Percentiles rank a stretch among this genome's conserved stretches.
Evolutionary conservation across 2,797 vertebrate species (phyloP).

Genomic region (Pogonophryne albipinna): DNA sequence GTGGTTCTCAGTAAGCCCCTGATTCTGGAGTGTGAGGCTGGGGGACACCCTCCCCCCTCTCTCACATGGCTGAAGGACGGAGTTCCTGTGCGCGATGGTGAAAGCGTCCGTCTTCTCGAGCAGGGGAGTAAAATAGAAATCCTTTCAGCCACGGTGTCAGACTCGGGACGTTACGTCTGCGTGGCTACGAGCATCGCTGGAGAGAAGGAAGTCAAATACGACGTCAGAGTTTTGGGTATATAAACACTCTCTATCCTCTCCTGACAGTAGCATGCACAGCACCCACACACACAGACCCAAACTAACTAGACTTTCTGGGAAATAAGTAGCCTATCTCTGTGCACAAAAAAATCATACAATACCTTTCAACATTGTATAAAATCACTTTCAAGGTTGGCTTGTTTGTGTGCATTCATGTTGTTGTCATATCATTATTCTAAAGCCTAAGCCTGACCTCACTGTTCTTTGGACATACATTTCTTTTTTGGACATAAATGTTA

Average conservation of each 20-base stretch:
- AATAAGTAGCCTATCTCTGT: neutral
- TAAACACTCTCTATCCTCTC: slow-evolving; percentile 3
- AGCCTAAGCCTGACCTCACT: neutral
- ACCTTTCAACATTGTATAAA: neutral
- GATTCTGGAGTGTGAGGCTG: slow-evolving; percentile 90
- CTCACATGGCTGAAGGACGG: slow-evolving; percentile 96
- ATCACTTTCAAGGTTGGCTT: neutral
- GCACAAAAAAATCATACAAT: too few species aligned
- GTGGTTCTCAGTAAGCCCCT: slow-evolving; percentile 88
- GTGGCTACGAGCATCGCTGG: slow-evolving; percentile 97
- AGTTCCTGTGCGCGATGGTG: slow-evolving; percentile 86
- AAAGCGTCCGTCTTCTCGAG: slow-evolving; percentile 85
- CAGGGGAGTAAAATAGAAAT: slow-evolving; percentile 91
- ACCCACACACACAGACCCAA: slow-evolving; percentile 1
- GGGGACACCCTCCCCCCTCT: slow-evolving; percentile 91
- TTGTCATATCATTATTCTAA: neutral
- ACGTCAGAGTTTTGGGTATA: slow-evolving; percentile 93
- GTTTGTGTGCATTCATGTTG: neutral
- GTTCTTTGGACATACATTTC: neutral
- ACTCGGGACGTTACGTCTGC: slow-evolving; percentile 91
- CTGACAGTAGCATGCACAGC: neutral
- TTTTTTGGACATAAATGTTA: neutral
- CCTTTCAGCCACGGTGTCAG: slow-evolving; percentile 73
- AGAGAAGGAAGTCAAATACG: slow-evolving; percentile 93
- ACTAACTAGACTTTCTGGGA: neutral